Evolutionary conservation across 2,797 vertebrate species (phyloP).

Genomic region (Masticophis lateralis): DNA sequence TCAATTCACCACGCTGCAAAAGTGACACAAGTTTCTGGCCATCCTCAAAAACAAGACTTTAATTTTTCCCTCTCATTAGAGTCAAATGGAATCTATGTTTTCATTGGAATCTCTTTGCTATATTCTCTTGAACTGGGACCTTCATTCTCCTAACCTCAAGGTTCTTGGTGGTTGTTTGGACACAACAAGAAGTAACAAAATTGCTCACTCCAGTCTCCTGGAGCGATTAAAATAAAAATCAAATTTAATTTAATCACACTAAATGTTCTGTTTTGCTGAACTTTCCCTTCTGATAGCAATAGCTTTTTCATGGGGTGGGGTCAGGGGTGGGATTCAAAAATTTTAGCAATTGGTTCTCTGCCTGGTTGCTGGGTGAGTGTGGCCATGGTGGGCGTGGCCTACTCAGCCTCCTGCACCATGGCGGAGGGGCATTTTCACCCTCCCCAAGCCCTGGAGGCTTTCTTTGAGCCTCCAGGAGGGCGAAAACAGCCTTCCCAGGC

Average conservation of each 20-base stretch:
- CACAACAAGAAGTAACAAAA: neutral
- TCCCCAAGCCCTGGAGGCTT: too few species aligned
- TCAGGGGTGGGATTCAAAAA: too few species aligned
- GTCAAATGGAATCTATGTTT: neutral
- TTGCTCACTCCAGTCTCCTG: neutral
- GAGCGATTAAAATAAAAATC: neutral
- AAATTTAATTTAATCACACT: neutral
- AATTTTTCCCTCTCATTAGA: neutral
- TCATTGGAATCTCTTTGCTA: neutral
- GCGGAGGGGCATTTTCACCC: too few species aligned
- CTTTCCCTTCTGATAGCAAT: too few species aligned
- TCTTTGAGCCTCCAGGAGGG: too few species aligned
- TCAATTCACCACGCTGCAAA: neutral
- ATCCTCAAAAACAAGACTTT: neutral
- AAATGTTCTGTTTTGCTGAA: too few species aligned
- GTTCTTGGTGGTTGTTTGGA: neutral
- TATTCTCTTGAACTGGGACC: neutral
- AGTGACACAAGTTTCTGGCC: neutral
- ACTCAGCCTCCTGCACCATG: too few species aligned
- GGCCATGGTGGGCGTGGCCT: too few species aligned
- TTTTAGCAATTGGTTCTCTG: too few species aligned
- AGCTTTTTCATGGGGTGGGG: too few species aligned
- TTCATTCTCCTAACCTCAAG: neutral
- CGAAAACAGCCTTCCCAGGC: too few species aligned
- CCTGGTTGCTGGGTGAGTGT: too few species aligned